These are phyloP conservation scores for Sinocyclocheilus rhinocerous DNA, from an alignment of 2,113 vertebrate species.

Conservation along the genomic window DNA sequence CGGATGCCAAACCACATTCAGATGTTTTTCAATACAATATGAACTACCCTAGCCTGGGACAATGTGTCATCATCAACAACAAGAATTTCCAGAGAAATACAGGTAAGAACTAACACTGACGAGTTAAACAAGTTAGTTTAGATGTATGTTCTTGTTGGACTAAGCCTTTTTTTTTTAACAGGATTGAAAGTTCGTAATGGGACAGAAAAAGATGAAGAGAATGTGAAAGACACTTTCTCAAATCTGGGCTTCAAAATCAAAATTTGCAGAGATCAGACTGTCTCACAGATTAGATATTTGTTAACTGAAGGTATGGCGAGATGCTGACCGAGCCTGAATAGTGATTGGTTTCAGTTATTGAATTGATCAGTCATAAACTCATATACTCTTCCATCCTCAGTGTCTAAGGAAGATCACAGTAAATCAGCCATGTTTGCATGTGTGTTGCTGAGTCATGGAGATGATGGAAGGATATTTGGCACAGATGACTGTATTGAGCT, in stretches of 20 bases:
- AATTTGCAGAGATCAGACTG: constrained; percentile 33
- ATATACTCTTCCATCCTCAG: constrained; percentile 61
- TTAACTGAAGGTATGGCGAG: constrained; percentile 39
- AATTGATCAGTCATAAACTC: constrained; percentile 35
- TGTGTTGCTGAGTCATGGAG: constrained; percentile 89
- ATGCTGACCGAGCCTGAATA: neutral
- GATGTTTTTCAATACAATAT: constrained; percentile 73
- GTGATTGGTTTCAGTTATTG: neutral
- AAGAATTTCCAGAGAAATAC: constrained; percentile 81
- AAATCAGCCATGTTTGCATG: constrained; percentile 85
- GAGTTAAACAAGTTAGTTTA: no score
- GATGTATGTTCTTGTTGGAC: neutral
- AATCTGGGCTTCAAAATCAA: constrained; percentile 47
- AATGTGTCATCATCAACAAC: constrained; percentile 86
- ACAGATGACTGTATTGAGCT: constrained; percentile 78
- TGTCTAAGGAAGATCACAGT: constrained; percentile 85
- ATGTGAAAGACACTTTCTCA: constrained; percentile 14
- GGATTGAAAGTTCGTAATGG: constrained; percentile 53
- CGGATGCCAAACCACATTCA: constrained; percentile 20
- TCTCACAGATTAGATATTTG: constrained; percentile 37
- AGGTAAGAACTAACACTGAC: constrained; percentile 63
- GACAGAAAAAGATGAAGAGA: constrained; percentile 53
- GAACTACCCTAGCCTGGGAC: constrained; percentile 80
- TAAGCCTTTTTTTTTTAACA: neutral
- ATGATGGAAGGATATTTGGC: constrained; percentile 86